Evolutionary conservation across 2,888 invertebrate species (phyloP).

Genomic region (Lymantria dispar): DNA sequence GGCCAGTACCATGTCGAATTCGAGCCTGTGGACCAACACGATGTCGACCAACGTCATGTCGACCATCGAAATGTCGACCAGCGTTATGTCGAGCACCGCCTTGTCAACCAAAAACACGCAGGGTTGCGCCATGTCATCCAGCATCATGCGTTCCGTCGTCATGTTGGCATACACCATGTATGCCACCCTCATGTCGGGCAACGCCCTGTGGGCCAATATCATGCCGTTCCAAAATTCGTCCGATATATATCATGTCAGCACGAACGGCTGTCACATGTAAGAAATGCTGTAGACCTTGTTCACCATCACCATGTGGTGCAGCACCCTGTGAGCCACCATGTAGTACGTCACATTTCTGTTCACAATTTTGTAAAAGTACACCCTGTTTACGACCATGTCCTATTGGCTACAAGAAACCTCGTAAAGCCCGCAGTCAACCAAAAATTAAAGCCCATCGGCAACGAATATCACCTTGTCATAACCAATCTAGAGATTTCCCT

Average conservation of each 20-base stretch:
- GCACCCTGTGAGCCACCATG: constrained; percentile 3
- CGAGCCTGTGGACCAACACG: not conserved
- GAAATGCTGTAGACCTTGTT: not conserved
- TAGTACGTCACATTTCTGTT: constrained; percentile 10
- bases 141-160: not conserved
- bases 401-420: constrained; percentile 49
- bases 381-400: constrained; percentile 62
- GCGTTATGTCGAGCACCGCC: not conserved
- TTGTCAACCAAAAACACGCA: not conserved
- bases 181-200: not conserved
- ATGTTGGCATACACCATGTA: not conserved
- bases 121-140: not conserved
- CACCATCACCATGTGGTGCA: not conserved
- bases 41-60: not conserved
- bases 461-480: constrained; percentile 61
- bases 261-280: constrained; percentile 2
- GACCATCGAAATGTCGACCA: too few relatives aligned
- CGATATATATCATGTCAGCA: not conserved
- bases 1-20: not conserved
- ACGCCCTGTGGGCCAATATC: not conserved
- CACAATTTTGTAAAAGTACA: constrained; percentile 46
- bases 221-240: not conserved
- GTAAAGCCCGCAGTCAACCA: constrained; percentile 53
- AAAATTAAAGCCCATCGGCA: constrained; percentile 54
- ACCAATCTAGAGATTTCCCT: constrained; percentile 54